Base-by-base conservation (phyloP, 2,797 vertebrate species). In the Helostoma temminkii region DNA sequence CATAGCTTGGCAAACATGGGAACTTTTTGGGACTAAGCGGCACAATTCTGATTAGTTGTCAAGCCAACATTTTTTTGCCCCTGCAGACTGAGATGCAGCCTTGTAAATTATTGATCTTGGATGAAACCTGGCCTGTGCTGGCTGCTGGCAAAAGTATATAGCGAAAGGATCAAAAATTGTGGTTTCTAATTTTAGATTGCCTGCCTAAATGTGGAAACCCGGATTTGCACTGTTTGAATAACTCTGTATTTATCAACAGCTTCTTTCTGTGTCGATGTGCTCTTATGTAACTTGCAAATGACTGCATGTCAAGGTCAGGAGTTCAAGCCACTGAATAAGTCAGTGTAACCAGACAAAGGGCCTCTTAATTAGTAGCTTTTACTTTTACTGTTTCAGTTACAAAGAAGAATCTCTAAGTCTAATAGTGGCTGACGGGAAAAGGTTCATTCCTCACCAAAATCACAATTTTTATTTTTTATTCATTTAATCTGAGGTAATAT, bases 41-140 rank as follows among this genome's bases (percentile, higher is more conserved):
- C 12, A 21, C 36, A 68, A 57, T 24, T 3, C 71, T 60, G 57
- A 74, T 76, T 59, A 47, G 64, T 63, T 67, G 34, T 69, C 71
- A 61, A 66, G 42, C 72, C 59, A 68, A 65, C 70, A 80, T 71
- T 68, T 56, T 41, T 82, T 83, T 85, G 66, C 70, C 68, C 75
- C 42, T 50, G 52, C 54, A 81, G 21, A 75, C 52, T 43, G 45
- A 69, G 58, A 74, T 64, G 70, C 62, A 63, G 16, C 62, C 69
- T 72, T 78, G 60, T 74, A 59, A 81, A 79, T 83, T 66, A 88
- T 87, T 83, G 83, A 86, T 87, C 70, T 83, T 53, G 52, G 73
- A 80, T 64, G 68, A 64, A 83, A 67, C 78, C 24, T 11, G 69
- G 63, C 26, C n/a, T 32, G 11, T 48, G 25, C 34, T 41, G 55